Evolutionary conservation across 2,113 vertebrate genomes (phyloP), one percentile per base, ranked within the genome.

Genomic region (Toxostoma redivivum): DNA sequence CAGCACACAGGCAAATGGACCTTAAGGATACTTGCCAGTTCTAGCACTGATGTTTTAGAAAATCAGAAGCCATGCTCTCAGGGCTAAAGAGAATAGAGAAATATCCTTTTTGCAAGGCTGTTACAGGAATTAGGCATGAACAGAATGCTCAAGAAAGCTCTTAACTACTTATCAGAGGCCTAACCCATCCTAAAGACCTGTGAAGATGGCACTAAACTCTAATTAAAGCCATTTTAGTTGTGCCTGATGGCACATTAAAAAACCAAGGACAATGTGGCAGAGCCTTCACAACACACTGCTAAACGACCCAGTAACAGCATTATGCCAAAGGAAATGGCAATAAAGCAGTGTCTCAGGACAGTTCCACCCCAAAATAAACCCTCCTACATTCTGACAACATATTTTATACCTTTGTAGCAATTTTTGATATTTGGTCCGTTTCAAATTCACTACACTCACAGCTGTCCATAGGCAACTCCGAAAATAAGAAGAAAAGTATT

Each of bases 231-330:
- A 35, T 38, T 81, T 60, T 24, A 47, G 58, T 33, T 65, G 25
- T 42, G 70, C 50, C 57, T 72, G 15, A 54, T 23, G 17, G 38
- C 35, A 64, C 1, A 0, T 31, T 30, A 60, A 80, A 4, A 25
- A 54, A 28, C 7, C 23, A 76, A 69, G 4, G 5, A 7, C 19
- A 37, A 2, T 2, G 9, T 8, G 12, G 30, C 44, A 77, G 14
- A 35, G 50, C 33, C 45, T 60, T 51, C 57, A 53, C 4, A 62
- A 61, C 4, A 0, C 1, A 0, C 18, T 13, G 5, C 57, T 42
- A 48, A 91, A 73, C 1, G 7, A 45, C 10, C 10, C n/a, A 56
- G 17, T 15, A 62, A 47, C 8, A 61, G 24, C 15, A 51, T 1
- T 11, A n/a, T 33, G 47, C 31, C 64, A 78, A 65, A 92, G n/a